A percentile compares a stretch with the other conserved stretches of the same genome.
These are phyloP conservation scores for Hydrolagus colliei DNA, from an alignment of 2,797 vertebrate genomes.

Conservation along the genomic window DNA sequence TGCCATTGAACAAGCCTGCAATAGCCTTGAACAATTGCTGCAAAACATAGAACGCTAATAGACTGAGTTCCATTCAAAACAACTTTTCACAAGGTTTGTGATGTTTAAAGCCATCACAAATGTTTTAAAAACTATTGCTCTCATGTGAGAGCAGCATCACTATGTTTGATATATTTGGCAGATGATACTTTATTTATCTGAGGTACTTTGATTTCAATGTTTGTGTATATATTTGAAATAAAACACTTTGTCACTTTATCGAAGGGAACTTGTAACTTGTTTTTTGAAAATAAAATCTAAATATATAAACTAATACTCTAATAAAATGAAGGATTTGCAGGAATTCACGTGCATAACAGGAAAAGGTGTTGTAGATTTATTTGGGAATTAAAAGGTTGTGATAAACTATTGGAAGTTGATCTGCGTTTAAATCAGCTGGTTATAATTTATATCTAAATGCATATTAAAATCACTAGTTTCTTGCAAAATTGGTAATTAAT, in stretches of 20 bases:
- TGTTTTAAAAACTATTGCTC: slow-evolving; percentile 2
- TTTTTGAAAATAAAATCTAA: no score
- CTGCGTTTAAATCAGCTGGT: no score
- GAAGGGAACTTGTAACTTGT: no score
- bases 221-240: slow-evolving; percentile 12
- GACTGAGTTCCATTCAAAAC: slow-evolving; percentile 10
- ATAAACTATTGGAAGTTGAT: no score
- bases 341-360: background rate
- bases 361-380: background rate
- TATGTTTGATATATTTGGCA: slow-evolving; percentile 19
- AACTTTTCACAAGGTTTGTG: background rate
- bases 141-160: slow-evolving; percentile 26
- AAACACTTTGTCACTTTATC: background rate
- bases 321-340: slow-evolving; percentile 8
- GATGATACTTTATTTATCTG: slow-evolving; percentile 4
- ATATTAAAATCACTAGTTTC: no score
- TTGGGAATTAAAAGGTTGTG: background rate
- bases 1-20: slow-evolving; percentile 42
- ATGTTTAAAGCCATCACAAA: background rate
- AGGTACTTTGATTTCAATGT: background rate
- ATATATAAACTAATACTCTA: background rate
- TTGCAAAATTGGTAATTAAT: no score
- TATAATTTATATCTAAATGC: no score
- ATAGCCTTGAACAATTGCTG: slow-evolving; percentile 49
- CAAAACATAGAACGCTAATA: slow-evolving; percentile 38